Percentiles rank a stretch among this genome's conserved stretches.
Evolutionary conservation across 2,113 vertebrate genomes (phyloP).

Genomic region (Pungitius pungitius): DNA sequence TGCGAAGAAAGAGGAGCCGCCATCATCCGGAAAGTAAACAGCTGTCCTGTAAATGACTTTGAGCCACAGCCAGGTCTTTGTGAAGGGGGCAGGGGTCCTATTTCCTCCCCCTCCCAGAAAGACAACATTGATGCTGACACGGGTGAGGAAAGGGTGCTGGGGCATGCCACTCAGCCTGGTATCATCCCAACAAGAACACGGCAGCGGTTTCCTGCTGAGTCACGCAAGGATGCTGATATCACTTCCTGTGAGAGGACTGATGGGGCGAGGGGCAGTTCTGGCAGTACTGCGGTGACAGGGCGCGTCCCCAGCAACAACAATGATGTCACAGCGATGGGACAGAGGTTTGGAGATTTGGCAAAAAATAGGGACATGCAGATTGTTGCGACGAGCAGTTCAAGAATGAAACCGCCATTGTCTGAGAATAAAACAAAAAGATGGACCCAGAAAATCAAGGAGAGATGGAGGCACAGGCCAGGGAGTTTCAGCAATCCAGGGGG

Average conservation of each 20-base stretch:
- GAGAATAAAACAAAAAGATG: slow-evolving; percentile 72
- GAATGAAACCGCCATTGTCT: slow-evolving; percentile 48
- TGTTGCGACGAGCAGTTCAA: slow-evolving; percentile 6
- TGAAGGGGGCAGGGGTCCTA: slow-evolving; percentile 11
- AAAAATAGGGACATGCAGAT: slow-evolving; percentile 34
- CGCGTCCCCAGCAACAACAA: slow-evolving; percentile 8
- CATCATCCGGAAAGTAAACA: slow-evolving; percentile 29
- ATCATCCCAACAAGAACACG: slow-evolving; percentile 27
- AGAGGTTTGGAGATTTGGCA: slow-evolving; percentile 23
- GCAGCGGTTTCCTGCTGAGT: slow-evolving; percentile 41
- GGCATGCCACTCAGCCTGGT: slow-evolving; percentile 7
- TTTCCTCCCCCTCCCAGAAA: slow-evolving; percentile 44
- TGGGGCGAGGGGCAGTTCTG: slow-evolving; percentile 7
- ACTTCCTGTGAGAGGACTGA: slow-evolving; percentile 42
- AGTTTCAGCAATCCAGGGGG: slow-evolving; percentile 51
- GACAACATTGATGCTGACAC: slow-evolving; percentile 28
- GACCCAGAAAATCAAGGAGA: slow-evolving; percentile 78
- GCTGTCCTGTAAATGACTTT: slow-evolving; percentile 35
- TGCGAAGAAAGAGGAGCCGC: slow-evolving; percentile 5
- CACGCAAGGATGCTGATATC: slow-evolving; percentile 37
- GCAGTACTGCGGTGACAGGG: slow-evolving; percentile 3
- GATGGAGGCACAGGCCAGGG: slow-evolving; percentile 68
- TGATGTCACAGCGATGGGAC: slow-evolving; percentile 5
- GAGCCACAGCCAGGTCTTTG: too few relatives aligned
- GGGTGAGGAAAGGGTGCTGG: slow-evolving; percentile 20